These are phyloP conservation scores for Brachionus calyciflorus DNA, from an alignment of 1,140 invertebrate genomes.

Conservation along the genomic window DNA sequence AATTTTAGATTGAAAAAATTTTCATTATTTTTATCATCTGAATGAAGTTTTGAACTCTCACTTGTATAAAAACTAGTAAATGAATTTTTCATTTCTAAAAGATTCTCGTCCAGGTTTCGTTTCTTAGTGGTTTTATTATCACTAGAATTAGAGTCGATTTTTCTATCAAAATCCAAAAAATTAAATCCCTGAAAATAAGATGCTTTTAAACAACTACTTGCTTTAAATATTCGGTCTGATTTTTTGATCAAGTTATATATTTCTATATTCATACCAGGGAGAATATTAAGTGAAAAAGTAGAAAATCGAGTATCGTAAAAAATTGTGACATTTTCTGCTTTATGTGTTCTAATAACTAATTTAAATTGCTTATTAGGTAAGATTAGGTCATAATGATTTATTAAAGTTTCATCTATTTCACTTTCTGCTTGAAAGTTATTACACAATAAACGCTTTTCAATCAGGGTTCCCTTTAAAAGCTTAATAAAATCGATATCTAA, in stretches of 20 bases:
- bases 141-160: not conserved
- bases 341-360: not conserved
- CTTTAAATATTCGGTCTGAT: not conserved
- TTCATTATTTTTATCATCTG: not conserved
- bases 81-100: not conserved
- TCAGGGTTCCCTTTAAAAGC: not conserved
- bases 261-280: slow-evolving; percentile 22
- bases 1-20: slow-evolving; percentile 2
- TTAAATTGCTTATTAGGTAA: slow-evolving; percentile 36
- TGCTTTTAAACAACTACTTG: not conserved
- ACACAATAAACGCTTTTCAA: not conserved
- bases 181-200: not conserved
- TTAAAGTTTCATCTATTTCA: not conserved
- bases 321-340: not conserved
- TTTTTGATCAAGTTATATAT: slow-evolving; percentile 20
- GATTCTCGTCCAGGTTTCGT: not conserved
- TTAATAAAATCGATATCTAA: not conserved
- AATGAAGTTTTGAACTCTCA: not conserved
- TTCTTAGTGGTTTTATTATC: not conserved
- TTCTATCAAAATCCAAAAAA: not conserved
- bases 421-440: not conserved
- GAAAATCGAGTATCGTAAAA: slow-evolving; percentile 35
- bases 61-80: slow-evolving; percentile 12
- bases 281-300: not conserved
- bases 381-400: slow-evolving; percentile 20